These are phyloP conservation scores for Centroberyx gerrardi DNA, from an alignment of 2,797 vertebrate species.

Conservation along the genomic window DNA sequence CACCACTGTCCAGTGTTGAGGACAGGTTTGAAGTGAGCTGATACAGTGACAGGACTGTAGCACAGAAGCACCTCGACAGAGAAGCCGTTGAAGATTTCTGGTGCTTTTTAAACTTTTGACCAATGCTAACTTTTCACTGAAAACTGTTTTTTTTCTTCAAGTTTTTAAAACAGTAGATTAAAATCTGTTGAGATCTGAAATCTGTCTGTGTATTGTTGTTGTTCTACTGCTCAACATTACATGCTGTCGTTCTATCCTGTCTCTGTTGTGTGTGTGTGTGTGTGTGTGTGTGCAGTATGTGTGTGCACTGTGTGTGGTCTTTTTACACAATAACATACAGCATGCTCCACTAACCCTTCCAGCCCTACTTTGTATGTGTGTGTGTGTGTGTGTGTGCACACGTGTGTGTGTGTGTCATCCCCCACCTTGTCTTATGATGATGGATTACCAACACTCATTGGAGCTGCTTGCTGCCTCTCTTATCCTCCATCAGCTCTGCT, in stretches of 20 bases:
- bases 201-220: background rate
- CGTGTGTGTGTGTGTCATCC: conserved; percentile 62
- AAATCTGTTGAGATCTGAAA: background rate
- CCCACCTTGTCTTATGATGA: conserved; percentile 74
- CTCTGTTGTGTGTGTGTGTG: conserved; percentile 15
- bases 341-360: conserved; percentile 43
- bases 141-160: background rate
- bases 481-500: conserved; percentile 76
- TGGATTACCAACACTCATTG: conserved; percentile 77
- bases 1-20: conserved; percentile 29
- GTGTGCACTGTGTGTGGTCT: conserved; percentile 51
- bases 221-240: background rate
- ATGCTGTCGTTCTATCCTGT: conserved; percentile 19
- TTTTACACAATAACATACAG: conserved; percentile 40
- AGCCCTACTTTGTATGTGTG: conserved; percentile 20
- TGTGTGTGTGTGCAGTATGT: conserved; percentile 9
- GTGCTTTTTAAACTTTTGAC: background rate
- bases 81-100: background rate
- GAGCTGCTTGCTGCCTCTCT: conserved; percentile 69
- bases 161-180: conserved; percentile 4
- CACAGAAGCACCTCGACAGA: conserved; percentile 20
- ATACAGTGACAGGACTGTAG: conserved; percentile 36
- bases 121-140: background rate
- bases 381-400: conserved; percentile 8
- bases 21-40: conserved; percentile 48